These are phyloP conservation scores for Phalanger gymnotis DNA, from an alignment of 2,797 vertebrate genomes.

Conservation along the genomic window DNA sequence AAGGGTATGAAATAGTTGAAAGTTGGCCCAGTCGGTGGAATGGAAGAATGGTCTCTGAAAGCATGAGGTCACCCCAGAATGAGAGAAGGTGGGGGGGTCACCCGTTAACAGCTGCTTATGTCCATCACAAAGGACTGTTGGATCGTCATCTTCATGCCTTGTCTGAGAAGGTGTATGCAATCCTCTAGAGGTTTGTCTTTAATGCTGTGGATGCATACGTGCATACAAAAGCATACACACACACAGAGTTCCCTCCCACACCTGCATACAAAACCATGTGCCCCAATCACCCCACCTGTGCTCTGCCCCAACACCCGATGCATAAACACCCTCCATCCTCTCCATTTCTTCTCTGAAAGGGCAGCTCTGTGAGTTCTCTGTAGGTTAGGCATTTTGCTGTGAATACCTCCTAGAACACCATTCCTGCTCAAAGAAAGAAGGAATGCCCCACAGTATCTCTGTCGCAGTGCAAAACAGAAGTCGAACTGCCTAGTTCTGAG, in stretches of 20 bases:
- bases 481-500: background rate
- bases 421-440: background rate
- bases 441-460: background rate
- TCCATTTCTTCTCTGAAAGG: background rate
- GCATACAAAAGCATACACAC: accelerated
- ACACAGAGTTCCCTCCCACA: background rate
- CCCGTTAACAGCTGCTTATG: background rate
- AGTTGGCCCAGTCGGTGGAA: background rate
- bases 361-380: background rate
- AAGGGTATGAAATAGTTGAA: background rate
- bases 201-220: background rate
- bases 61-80: background rate
- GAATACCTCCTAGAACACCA: background rate
- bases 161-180: background rate
- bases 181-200: background rate
- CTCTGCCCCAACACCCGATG: no score
- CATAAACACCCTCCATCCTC: background rate
- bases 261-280: background rate
- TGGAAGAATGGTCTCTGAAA: background rate
- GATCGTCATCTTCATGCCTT: background rate
- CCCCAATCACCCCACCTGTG: background rate
- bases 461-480: background rate
- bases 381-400: background rate
- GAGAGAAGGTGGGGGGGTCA: background rate
- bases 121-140: background rate